Conservation (phyloP, 1,140 invertebrate species). For the Macrotrachela quadricornifera region DNA sequence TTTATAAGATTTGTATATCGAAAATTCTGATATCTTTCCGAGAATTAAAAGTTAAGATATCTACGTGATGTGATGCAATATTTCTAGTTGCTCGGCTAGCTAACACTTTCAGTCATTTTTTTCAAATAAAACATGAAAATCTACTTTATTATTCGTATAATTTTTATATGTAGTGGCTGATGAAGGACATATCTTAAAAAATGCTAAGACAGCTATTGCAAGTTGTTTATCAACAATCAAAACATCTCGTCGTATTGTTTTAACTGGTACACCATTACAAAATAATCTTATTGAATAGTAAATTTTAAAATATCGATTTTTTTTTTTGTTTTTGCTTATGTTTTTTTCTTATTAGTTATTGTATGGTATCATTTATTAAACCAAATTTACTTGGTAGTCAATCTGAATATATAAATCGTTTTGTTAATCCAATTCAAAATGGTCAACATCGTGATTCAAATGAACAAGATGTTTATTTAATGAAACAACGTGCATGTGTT, state of each 20-base stretch:
- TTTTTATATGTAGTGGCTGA: constrained; percentile 84
- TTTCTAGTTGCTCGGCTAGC: too few species aligned
- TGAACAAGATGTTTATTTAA: constrained; percentile 60
- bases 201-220: constrained; percentile 59
- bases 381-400: constrained; percentile 68
- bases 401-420: constrained; percentile 61
- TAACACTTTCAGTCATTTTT: too few species aligned
- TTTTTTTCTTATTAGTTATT: too few species aligned
- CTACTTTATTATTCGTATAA: too few species aligned
- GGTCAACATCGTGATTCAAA: constrained; percentile 82
- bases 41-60: too few species aligned
- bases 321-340: too few species aligned
- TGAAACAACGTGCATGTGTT: constrained; percentile 79
- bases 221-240: constrained; percentile 57
- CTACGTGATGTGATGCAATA: too few species aligned
- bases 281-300: constrained; percentile 84
- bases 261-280: constrained; percentile 83
- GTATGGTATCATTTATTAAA: constrained; percentile 89
- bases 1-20: too few species aligned
- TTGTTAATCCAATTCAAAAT: constrained; percentile 51
- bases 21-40: too few species aligned
- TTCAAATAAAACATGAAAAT: too few species aligned
- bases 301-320: too few species aligned
- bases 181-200: constrained; percentile 81
- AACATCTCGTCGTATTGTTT: constrained; percentile 55